Evolutionary conservation across 2,797 vertebrate species (phyloP).

Genomic region (Liasis olivaceus): DNA sequence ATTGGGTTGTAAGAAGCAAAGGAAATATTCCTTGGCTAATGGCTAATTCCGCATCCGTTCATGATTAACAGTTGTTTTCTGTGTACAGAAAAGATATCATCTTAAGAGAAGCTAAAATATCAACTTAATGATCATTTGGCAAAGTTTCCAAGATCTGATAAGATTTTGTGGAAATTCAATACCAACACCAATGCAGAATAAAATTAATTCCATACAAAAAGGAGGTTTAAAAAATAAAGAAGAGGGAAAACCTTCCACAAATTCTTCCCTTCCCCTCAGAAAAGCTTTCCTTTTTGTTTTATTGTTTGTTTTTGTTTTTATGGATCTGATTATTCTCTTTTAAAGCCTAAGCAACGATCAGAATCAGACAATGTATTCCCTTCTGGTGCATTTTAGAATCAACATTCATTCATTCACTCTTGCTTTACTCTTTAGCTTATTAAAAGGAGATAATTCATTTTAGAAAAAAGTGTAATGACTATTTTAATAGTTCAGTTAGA

Average conservation of each 20-base stretch:
- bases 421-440: not conserved
- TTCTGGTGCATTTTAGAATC: slow-evolving; percentile 5
- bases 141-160: slow-evolving; percentile 47
- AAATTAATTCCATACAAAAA: slow-evolving; percentile 59
- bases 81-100: slow-evolving; percentile 26
- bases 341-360: not conserved
- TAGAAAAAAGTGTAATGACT: not conserved
- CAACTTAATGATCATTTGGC: slow-evolving; percentile 54
- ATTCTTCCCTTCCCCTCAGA: not conserved
- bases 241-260: not conserved
- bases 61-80: slow-evolving; percentile 48
- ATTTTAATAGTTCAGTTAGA: not conserved
- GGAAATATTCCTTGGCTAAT: slow-evolving; percentile 30
- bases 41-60: slow-evolving; percentile 45
- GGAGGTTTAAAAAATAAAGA: slow-evolving; percentile 20
- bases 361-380: not conserved
- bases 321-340: slow-evolving; percentile 33
- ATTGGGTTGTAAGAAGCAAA: not conserved
- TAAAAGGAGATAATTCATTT: not conserved
- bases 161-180: slow-evolving; percentile 48
- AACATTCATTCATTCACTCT: not conserved
- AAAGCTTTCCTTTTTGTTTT: slow-evolving; percentile 10
- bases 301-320: not conserved
- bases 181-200: slow-evolving; percentile 40
- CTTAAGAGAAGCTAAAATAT: slow-evolving; percentile 45